These are phyloP conservation scores for Dolichotis patagonum DNA, from an alignment of 2,113 vertebrate species.

Conservation along the genomic window DNA sequence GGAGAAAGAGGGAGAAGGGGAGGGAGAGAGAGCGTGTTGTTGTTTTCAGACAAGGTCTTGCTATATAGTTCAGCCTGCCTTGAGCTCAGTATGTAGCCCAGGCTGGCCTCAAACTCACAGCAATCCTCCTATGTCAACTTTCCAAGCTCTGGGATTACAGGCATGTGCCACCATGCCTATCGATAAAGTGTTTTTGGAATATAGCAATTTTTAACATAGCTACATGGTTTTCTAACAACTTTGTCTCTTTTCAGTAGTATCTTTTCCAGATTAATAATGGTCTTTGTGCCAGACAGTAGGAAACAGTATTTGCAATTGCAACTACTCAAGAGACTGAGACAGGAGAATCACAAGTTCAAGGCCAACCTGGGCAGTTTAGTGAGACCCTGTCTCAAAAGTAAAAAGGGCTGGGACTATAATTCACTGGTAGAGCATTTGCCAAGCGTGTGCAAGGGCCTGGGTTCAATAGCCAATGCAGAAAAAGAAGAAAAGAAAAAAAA, in stretches of 20 bases:
- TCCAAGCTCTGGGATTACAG: no score
- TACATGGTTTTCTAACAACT: neutral
- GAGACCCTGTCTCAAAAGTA: neutral
- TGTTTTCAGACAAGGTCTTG: no score
- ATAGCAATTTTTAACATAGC: slow-evolving; percentile 34
- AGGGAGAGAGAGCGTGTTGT: no score
- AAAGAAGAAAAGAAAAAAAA: neutral
- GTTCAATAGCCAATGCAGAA: neutral
- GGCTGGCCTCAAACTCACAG: no score
- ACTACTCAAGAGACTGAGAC: neutral
- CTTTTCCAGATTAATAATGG: slow-evolving; percentile 29
- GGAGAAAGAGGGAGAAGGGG: no score
- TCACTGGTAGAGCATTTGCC: neutral
- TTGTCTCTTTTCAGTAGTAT: slow-evolving; percentile 39
- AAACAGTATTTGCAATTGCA: neutral
- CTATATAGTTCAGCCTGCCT: no score
- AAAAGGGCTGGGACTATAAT: neutral
- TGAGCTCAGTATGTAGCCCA: no score
- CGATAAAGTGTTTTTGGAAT: neutral
- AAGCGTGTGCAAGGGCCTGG: neutral
- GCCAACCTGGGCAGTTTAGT: neutral
- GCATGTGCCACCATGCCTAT: no score
- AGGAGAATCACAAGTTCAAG: neutral
- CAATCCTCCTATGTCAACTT: no score
- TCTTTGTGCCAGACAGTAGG: neutral